Evolutionary conservation across 2,888 invertebrate genomes (phyloP).

Genomic region (Gerris lacustris): DNA sequence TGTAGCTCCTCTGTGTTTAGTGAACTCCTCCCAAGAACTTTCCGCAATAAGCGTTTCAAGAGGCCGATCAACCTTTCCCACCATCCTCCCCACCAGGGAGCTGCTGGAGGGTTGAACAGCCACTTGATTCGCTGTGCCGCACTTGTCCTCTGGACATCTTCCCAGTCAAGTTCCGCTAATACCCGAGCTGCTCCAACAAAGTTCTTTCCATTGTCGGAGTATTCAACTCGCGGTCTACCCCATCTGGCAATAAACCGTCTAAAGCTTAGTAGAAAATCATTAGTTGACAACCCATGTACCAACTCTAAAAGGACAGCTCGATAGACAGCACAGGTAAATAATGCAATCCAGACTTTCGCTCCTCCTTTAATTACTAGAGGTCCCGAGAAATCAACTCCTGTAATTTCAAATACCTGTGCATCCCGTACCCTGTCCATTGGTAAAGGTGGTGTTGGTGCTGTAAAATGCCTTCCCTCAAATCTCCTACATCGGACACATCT

Average conservation of each 20-base stretch:
- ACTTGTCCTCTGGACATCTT: conserved; percentile 30
- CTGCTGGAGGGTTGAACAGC: conserved; percentile 35
- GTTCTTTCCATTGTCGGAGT: conserved; percentile 36
- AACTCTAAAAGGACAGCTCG: conserved; percentile 36
- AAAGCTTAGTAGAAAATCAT: conserved; percentile 33
- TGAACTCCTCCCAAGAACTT: conserved; percentile 13
- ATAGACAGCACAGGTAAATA: conserved; percentile 37
- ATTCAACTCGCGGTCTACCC: conserved; percentile 30
- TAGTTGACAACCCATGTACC: conserved; percentile 31
- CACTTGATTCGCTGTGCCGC: conserved; percentile 27
- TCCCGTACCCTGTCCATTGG: not conserved
- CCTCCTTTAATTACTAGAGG: conserved; percentile 21
- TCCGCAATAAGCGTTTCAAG: conserved; percentile 14
- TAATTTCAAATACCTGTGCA: conserved; percentile 32
- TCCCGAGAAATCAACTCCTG: conserved; percentile 33
- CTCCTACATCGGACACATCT: conserved; percentile 26
- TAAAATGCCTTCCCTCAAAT: conserved; percentile 26
- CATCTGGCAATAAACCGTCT: conserved; percentile 33
- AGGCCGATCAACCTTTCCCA: conserved; percentile 14
- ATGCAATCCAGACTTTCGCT: conserved; percentile 32
- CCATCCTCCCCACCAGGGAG: conserved; percentile 31
- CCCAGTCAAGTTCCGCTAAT: conserved; percentile 43
- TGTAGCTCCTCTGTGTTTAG: conserved; percentile 16
- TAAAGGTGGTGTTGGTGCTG: conserved; percentile 27
- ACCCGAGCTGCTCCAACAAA: conserved; percentile 36